phyloP scores from a whole-genome alignment of 1,140 invertebrate species.

The Procambarus virginalis region DNA sequence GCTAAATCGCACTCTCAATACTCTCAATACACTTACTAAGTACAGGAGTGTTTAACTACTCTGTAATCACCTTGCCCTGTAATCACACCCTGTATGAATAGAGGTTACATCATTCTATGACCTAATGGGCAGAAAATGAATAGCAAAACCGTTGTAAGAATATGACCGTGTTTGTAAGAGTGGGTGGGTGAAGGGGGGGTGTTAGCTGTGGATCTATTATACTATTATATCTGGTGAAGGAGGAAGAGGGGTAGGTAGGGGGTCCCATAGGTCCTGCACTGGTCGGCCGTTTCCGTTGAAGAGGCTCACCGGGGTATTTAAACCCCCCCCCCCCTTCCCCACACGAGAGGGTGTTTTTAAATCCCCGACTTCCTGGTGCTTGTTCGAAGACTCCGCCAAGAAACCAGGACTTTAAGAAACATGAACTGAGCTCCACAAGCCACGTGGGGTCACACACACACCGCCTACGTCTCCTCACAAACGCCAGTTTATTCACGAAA shows the following conservation, averaged over 20 bases:
- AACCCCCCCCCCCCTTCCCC: no score
- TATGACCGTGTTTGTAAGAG: neutral
- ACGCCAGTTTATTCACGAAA: no score
- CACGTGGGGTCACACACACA: no score
- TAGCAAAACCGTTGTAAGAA: neutral
- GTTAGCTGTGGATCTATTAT: neutral
- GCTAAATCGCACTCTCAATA: neutral
- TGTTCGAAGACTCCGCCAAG: neutral
- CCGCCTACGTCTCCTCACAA: no score
- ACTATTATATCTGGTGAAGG: neutral
- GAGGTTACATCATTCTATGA: no score
- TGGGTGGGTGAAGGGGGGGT: neutral
- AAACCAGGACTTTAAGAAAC: no score
- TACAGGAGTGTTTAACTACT: no score
- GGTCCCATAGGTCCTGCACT: neutral
- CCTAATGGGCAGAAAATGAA: no score
- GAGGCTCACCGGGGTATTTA: neutral
- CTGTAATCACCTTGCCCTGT: no score
- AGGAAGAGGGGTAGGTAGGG: neutral
- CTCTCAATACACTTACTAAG: no score
- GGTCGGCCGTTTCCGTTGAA: slow-evolving; percentile 1
- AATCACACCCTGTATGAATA: no score
- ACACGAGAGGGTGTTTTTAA: neutral
- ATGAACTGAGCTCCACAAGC: no score
- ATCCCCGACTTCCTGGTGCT: neutral